Conservation (phyloP, 2,888 invertebrate genomes). For the Cerceris ruficornis region DNA sequence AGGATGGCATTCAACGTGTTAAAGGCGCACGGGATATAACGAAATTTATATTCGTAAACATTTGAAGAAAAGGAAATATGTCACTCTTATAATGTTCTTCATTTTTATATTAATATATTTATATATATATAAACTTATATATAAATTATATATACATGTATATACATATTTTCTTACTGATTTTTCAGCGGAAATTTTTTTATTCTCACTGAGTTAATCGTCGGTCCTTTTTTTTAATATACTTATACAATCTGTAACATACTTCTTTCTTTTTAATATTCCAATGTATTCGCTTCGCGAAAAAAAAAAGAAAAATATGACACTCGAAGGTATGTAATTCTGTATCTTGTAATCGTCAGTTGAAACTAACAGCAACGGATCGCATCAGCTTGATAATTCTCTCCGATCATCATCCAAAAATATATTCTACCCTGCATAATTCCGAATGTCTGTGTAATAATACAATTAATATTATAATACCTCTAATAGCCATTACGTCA, state of each 20-base stretch:
- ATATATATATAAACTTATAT: conserved; percentile 28
- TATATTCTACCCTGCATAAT: background rate
- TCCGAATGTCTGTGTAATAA: conserved; percentile 17
- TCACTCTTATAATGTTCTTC: conserved; percentile 36
- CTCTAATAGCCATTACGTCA: conserved; percentile 17
- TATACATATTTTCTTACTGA: conserved; percentile 50
- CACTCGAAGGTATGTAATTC: background rate
- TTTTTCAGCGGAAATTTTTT: conserved; percentile 36
- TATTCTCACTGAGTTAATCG: conserved; percentile 31
- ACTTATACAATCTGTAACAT: conserved; percentile 11
- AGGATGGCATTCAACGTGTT: too few relatives aligned
- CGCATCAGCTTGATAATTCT: background rate
- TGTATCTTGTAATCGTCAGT: background rate
- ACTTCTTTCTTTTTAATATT: conserved; percentile 12
- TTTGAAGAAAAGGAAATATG: conserved; percentile 4
- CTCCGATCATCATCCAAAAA: background rate
- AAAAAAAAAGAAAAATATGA: background rate
- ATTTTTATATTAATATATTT: conserved; percentile 52
- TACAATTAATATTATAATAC: conserved; percentile 22
- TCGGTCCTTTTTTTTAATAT: conserved; percentile 11
- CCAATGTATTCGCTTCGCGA: background rate
- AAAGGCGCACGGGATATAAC: background rate
- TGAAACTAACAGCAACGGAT: conserved; percentile 2
- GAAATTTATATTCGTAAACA: conserved; percentile 18
- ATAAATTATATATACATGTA: conserved; percentile 29